phyloP scores from a whole-genome alignment of 2,888 invertebrate genomes.

The Drosophila koepferae region DNA sequence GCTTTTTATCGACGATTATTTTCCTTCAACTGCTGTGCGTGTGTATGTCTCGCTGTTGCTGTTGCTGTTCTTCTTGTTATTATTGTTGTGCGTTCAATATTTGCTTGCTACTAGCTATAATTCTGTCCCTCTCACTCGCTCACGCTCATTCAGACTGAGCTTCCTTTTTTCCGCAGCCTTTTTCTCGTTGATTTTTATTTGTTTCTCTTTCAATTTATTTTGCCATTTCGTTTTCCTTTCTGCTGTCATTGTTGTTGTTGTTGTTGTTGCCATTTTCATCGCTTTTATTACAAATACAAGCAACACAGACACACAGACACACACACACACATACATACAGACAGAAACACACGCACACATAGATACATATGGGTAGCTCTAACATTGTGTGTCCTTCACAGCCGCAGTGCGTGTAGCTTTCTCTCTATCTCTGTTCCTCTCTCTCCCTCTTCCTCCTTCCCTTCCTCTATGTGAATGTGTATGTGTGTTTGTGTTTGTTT shows the following conservation, averaged over 20 bases:
- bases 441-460: not conserved
- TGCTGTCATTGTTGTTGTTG: conserved; percentile 68
- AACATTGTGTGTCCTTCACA: conserved; percentile 81
- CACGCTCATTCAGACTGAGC: conserved; percentile 47
- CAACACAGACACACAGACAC: conserved; percentile 31
- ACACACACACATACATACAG: conserved; percentile 28
- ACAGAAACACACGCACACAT: conserved; percentile 26
- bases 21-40: conserved; percentile 63
- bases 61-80: not conserved
- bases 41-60: conserved; percentile 66
- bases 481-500: conserved; percentile 69
- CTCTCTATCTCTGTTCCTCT: conserved; percentile 48
- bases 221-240: conserved; percentile 82
- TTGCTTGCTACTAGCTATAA: conserved; percentile 70
- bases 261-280: conserved; percentile 76
- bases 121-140: conserved; percentile 49
- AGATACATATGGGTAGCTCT: conserved; percentile 71
- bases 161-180: conserved; percentile 75
- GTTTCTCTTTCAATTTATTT: conserved; percentile 83
- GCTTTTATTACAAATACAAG: conserved; percentile 80
- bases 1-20: conserved; percentile 79
- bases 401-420: conserved; percentile 52
- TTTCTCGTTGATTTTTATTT: conserved; percentile 83
- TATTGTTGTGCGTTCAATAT: conserved; percentile 70
- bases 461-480: conserved; percentile 12